Evolutionary conservation across 2,888 invertebrate species (phyloP).

Genomic region (Hyles lineata): DNA sequence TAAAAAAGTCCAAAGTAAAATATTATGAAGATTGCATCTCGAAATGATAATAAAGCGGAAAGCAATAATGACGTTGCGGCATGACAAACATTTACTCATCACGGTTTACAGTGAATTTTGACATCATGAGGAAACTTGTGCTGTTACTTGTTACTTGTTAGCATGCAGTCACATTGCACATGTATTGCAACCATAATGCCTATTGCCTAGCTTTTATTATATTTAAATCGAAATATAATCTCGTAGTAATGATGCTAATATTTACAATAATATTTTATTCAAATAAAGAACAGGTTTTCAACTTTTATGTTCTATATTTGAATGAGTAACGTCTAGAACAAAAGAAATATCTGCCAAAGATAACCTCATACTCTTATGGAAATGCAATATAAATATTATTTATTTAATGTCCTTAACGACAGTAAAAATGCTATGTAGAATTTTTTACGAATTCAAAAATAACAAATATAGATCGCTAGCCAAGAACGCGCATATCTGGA

Average conservation of each 20-base stretch:
- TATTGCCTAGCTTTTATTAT: not conserved
- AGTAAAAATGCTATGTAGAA: not conserved
- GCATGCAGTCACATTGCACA: not conserved
- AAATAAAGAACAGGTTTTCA: no score
- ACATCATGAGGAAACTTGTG: conserved; percentile 1
- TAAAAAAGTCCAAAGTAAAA: not conserved
- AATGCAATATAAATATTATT: no score
- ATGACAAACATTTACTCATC: conserved; percentile 17
- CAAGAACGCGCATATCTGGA: not conserved
- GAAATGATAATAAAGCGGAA: conserved; percentile 3
- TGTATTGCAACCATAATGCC: not conserved
- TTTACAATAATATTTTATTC: not conserved
- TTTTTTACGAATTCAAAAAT: not conserved
- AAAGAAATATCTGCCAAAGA: no score
- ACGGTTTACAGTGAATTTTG: conserved; percentile 6
- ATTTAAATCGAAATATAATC: conserved; percentile 6
- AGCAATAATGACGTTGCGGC: conserved; percentile 3
- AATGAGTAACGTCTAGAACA: no score
- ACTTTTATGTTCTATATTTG: no score
- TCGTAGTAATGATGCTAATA: not conserved
- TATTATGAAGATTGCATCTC: conserved; percentile 1
- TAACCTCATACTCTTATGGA: no score
- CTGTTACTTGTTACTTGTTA: conserved; percentile 14
- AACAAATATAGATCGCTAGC: not conserved
- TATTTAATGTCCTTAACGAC: no score